A percentile compares a stretch with the other conserved stretches of the same genome.
phyloP scores from a whole-genome alignment of 2,113 vertebrate species.

The Oophaga pumilio region DNA sequence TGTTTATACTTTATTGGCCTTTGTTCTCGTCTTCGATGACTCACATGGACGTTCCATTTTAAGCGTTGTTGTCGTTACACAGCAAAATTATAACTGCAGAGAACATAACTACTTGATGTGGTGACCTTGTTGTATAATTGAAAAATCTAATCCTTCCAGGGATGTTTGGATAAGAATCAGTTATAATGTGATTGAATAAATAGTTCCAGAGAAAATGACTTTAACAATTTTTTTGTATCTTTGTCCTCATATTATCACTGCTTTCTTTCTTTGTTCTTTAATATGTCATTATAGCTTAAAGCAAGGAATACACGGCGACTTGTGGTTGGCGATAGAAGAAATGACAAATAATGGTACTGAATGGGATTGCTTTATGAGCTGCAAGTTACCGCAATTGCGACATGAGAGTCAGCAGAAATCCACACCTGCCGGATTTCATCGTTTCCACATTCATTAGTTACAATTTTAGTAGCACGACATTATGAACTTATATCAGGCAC shows the following conservation, averaged over 20 bases:
- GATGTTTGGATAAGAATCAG: constrained; percentile 55
- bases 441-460: no score
- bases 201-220: constrained; percentile 27
- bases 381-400: no score
- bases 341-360: no score
- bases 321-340: no score
- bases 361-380: no score
- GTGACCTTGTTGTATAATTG: constrained; percentile 52
- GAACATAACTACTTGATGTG: constrained; percentile 51
- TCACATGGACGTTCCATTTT: constrained; percentile 45
- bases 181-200: constrained; percentile 60
- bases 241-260: not conserved
- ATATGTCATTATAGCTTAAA: not conserved
- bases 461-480: no score
- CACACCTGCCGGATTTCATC: no score
- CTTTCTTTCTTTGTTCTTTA: not conserved
- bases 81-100: constrained; percentile 7
- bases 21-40: constrained; percentile 47
- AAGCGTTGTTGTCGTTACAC: constrained; percentile 22
- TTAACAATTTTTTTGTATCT: not conserved
- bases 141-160: constrained; percentile 55
- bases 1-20: constrained; percentile 51
- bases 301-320: not conserved
- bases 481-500: no score
- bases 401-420: no score